These are phyloP conservation scores for Equus przewalskii DNA, from an alignment of 2,113 vertebrate species.

Conservation along the genomic window DNA sequence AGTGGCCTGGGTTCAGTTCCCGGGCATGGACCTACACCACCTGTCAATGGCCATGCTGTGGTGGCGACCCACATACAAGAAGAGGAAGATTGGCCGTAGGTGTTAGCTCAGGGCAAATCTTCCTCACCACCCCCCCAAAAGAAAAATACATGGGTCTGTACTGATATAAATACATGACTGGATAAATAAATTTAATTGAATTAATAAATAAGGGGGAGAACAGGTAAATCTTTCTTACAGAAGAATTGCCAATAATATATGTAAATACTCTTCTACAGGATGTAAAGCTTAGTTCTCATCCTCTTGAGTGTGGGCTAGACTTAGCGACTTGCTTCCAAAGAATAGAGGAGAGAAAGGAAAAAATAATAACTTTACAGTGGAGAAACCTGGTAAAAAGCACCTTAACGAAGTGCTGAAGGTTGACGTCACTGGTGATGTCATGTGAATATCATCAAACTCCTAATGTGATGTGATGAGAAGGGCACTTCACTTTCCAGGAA, in stretches of 20 bases:
- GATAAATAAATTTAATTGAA: not conserved
- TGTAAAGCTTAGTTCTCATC: not conserved
- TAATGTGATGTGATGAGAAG: not conserved
- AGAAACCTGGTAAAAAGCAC: not conserved
- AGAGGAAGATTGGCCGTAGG: too few species aligned
- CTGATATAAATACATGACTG: not conserved
- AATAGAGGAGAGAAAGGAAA: not conserved
- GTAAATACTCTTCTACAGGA: not conserved
- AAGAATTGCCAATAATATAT: not conserved
- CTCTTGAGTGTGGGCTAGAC: not conserved
- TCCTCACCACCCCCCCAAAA: not conserved
- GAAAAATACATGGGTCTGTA: not conserved
- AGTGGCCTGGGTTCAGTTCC: too few species aligned
- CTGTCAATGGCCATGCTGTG: too few species aligned
- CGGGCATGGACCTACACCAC: too few species aligned
- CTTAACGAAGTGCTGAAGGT: not conserved
- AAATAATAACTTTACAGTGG: not conserved
- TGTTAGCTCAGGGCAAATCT: too few species aligned
- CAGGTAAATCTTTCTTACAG: not conserved
- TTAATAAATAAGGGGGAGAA: not conserved
- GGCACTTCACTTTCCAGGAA: not conserved
- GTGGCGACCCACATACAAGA: too few species aligned
- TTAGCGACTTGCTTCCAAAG: not conserved
- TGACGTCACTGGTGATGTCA: rapidly evolving
- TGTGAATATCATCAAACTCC: too few species aligned